Percentiles rank a stretch among this genome's conserved stretches.
phyloP scores from a whole-genome alignment of 2,113 vertebrate species.

The Gallinago paraguaiae region DNA sequence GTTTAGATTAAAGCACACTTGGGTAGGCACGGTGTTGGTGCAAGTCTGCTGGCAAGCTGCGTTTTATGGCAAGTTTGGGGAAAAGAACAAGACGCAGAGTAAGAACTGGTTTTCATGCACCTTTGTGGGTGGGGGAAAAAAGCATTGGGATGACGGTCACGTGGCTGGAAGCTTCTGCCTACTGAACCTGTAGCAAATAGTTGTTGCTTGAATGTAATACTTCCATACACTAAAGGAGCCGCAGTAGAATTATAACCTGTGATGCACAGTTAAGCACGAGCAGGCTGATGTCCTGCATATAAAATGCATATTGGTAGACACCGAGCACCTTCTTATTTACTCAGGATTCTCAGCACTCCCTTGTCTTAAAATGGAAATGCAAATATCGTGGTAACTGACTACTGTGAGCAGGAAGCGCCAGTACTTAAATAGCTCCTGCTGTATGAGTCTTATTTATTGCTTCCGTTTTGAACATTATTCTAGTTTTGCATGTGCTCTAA shows the following conservation, averaged over 20 bases:
- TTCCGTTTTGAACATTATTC: not conserved
- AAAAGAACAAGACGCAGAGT: not conserved
- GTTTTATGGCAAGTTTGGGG: not conserved
- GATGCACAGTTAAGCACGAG: conserved; percentile 27
- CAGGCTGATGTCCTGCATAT: conserved; percentile 14
- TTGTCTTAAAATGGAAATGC: conserved; percentile 28
- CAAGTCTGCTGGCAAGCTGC: not conserved
- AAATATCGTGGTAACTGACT: not conserved
- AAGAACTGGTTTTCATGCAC: not conserved
- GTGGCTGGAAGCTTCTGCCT: conserved; percentile 26
- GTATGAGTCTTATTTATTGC: conserved; percentile 25
- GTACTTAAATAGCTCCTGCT: conserved; percentile 19
- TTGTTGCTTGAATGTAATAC: conserved; percentile 16
- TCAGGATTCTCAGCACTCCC: conserved; percentile 26
- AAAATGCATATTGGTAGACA: conserved; percentile 7
- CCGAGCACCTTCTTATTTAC: conserved; percentile 35
- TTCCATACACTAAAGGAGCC: not conserved
- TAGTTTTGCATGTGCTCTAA: conserved; percentile 50
- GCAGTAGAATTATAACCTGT: not conserved
- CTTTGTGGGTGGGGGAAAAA: not conserved
- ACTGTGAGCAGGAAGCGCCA: not conserved
- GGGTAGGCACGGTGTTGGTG: not conserved
- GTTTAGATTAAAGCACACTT: not conserved
- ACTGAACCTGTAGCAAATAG: not conserved
- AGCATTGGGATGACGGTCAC: not conserved